phyloP scores from a whole-genome alignment of 2,113 vertebrate species.

The Lucifuga dentata region DNA sequence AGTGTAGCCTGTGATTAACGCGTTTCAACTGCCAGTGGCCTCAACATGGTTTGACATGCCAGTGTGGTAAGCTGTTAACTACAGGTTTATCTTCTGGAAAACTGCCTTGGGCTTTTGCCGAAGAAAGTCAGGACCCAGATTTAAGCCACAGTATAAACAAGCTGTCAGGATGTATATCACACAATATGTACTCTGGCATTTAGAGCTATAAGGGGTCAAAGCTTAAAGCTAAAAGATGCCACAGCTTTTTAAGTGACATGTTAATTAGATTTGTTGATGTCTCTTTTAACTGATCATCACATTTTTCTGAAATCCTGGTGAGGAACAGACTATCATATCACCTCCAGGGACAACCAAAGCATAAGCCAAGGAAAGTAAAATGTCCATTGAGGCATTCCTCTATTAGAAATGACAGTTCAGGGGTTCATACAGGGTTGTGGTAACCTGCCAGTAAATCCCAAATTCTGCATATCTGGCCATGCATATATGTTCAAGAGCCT shows the following conservation, averaged over 20 bases:
- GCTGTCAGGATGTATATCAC: slow-evolving; percentile 39
- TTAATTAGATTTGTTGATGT: slow-evolving; percentile 29
- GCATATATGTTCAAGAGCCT: slow-evolving; percentile 30
- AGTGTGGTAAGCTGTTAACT: slow-evolving; percentile 64
- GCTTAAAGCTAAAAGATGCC: slow-evolving; percentile 30
- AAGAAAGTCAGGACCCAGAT: slow-evolving; percentile 47
- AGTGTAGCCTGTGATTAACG: slow-evolving; percentile 34
- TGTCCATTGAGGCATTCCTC: too few relatives aligned
- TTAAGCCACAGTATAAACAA: slow-evolving; percentile 61
- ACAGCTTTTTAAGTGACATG: slow-evolving; percentile 29
- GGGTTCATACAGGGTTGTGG: neutral
- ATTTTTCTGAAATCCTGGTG: slow-evolving; percentile 30
- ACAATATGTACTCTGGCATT: slow-evolving; percentile 39
- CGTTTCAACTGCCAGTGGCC: neutral
- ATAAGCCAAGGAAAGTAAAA: slow-evolving; percentile 12
- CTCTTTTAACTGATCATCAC: slow-evolving; percentile 26
- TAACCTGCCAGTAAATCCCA: slow-evolving; percentile 14
- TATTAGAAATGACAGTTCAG: slow-evolving; percentile 38
- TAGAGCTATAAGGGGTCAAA: slow-evolving; percentile 22
- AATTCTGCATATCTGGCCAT: slow-evolving; percentile 30
- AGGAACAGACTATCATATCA: slow-evolving; percentile 7
- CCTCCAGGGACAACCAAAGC: slow-evolving; percentile 20
- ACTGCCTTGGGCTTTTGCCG: slow-evolving; percentile 55
- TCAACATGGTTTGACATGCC: slow-evolving; percentile 31
- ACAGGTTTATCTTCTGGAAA: slow-evolving; percentile 27